These are phyloP conservation scores for Oryzias melastigma DNA, from an alignment of 2,113 vertebrate genomes.

Conservation along the genomic window DNA sequence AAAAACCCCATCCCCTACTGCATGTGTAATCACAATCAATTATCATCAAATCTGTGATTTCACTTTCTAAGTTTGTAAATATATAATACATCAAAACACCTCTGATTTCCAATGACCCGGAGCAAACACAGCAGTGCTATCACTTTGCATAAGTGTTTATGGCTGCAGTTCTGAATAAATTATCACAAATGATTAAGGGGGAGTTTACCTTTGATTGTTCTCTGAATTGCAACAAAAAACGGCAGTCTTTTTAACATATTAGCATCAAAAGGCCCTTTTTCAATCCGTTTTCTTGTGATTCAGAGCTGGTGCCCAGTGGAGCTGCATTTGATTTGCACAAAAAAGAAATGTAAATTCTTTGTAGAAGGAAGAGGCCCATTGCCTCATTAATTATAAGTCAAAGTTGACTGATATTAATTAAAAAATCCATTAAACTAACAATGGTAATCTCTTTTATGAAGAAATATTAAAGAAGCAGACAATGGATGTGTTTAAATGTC, in stretches of 20 bases:
- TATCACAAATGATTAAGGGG: conserved; percentile 16
- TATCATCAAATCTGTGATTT: too few relatives aligned
- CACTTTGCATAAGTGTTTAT: not conserved
- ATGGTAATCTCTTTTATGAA: conserved; percentile 68
- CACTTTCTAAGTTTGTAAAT: not conserved
- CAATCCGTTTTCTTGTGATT: conserved; percentile 20
- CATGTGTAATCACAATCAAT: too few relatives aligned
- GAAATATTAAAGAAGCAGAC: conserved; percentile 43
- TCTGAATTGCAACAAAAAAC: conserved; percentile 19
- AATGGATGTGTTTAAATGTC: conserved; percentile 43
- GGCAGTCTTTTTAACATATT: conserved; percentile 4
- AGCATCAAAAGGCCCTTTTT: conserved; percentile 17
- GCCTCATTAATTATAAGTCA: conserved; percentile 55
- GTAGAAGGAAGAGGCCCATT: conserved; percentile 35
- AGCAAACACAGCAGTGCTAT: not conserved
- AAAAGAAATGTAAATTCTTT: conserved; percentile 50
- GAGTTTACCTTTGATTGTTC: conserved; percentile 15
- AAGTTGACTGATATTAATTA: conserved; percentile 72
- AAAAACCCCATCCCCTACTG: too few relatives aligned
- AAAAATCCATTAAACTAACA: conserved; percentile 74
- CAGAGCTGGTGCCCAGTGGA: conserved; percentile 28
- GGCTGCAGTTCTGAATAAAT: conserved; percentile 16
- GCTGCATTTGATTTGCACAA: conserved; percentile 38
- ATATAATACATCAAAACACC: not conserved
- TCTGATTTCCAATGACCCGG: not conserved